Conservation (phyloP, 2,797 vertebrate species). For the Bovichtus variegatus region DNA sequence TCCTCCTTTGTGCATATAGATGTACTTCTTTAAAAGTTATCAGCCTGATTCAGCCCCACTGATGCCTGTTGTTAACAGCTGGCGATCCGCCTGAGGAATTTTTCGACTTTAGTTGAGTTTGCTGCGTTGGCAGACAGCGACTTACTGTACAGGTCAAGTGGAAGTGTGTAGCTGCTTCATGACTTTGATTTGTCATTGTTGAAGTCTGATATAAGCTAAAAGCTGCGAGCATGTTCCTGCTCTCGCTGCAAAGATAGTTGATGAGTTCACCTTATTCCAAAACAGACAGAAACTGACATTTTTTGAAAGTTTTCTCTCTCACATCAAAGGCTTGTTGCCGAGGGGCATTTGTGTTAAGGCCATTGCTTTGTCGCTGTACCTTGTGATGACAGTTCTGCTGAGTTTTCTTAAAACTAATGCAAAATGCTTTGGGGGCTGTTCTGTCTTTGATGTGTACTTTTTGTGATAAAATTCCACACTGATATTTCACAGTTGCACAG, state of each 20-base stretch:
- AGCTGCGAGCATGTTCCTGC: conserved; percentile 39
- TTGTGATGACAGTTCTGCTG: conserved; percentile 69
- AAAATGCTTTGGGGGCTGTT: conserved; percentile 48
- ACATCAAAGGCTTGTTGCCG: conserved; percentile 56
- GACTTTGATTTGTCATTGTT: conserved; percentile 74
- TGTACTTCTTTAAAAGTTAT: conserved; percentile 42
- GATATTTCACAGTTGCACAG: conserved; percentile 58
- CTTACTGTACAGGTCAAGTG: conserved; percentile 38
- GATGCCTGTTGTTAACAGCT: conserved; percentile 58
- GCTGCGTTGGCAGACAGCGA: conserved; percentile 50
- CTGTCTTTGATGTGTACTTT: conserved; percentile 58
- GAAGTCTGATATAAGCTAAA: conserved; percentile 36
- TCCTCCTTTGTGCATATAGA: conserved; percentile 13
- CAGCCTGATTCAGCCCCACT: conserved; percentile 36
- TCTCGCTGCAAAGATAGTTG: conserved; percentile 37
- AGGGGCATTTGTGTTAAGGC: conserved; percentile 58
- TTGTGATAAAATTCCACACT: conserved; percentile 55
- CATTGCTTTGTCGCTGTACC: conserved; percentile 36
- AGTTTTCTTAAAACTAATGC: conserved; percentile 61
- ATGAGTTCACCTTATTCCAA: conserved; percentile 54
- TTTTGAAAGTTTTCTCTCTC: conserved; percentile 41
- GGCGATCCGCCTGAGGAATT: conserved; percentile 41
- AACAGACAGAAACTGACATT: conserved; percentile 46
- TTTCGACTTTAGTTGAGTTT: conserved; percentile 56
- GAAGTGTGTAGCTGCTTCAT: conserved; percentile 36